These are phyloP conservation scores for Ditylenchus weischeri DNA, from an alignment of 2,888 invertebrate genomes.

Conservation along the genomic window DNA sequence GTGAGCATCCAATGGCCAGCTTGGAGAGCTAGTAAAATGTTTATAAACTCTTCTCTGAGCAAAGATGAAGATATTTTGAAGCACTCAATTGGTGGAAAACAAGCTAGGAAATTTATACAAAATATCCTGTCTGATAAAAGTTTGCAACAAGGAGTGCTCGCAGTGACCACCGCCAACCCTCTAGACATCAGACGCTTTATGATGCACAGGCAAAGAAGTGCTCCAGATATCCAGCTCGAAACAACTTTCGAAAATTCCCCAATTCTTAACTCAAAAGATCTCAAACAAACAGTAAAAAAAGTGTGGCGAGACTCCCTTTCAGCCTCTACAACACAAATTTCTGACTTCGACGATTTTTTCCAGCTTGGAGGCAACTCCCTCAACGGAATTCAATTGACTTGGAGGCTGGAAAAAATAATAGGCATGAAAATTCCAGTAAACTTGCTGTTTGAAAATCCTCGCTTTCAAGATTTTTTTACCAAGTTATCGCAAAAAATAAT, in stretches of 20 bases:
- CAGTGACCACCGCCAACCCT: constrained; percentile 14
- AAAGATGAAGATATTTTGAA: background rate
- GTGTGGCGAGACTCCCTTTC: background rate
- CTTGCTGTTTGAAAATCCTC: constrained; percentile 40
- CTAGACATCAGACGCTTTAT: background rate
- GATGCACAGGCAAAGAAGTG: background rate
- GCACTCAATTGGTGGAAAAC: background rate
- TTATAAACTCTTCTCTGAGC: background rate
- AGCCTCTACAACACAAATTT: background rate
- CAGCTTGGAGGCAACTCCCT: constrained; percentile 51
- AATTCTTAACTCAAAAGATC: background rate
- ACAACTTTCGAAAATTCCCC: background rate
- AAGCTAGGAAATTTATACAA: constrained; percentile 3
- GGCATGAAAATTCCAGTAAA: constrained; percentile 30
- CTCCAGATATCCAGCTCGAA: background rate
- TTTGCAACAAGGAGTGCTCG: constrained; percentile 17
- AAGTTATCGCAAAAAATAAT: background rate
- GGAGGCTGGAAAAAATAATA: constrained; percentile 40
- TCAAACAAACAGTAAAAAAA: background rate
- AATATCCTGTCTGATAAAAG: background rate
- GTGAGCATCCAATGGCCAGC: constrained; percentile 14
- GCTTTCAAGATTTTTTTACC: constrained; percentile 32
- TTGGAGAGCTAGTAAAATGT: constrained; percentile 11
- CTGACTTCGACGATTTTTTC: constrained; percentile 43
- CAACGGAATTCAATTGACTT: constrained; percentile 48